Evolutionary conservation across 64 coral and sea anemone species (phyloP).

Genomic region (Montipora efflorescens): DNA sequence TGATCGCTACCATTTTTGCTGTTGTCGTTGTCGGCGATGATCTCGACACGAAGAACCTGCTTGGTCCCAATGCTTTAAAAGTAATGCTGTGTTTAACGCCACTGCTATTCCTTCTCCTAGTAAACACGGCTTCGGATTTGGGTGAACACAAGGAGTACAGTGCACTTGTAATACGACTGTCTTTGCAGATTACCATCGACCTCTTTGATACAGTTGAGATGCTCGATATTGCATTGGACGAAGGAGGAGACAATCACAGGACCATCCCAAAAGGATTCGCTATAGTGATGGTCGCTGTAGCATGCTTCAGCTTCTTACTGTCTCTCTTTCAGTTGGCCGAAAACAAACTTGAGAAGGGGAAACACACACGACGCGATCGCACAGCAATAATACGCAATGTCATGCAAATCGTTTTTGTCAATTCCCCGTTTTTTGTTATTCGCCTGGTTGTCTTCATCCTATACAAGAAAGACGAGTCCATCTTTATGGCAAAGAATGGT

Average conservation of each 20-base stretch:
- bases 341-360: constrained; percentile 8
- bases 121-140: no score
- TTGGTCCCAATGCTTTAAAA: no score
- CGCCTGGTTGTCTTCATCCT: constrained; percentile 35
- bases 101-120: no score
- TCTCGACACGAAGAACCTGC: no score
- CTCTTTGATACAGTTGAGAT: constrained; percentile 66
- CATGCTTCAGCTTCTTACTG: constrained; percentile 22
- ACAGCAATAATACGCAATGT: neutral
- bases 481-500: constrained; percentile 78
- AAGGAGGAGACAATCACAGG: neutral
- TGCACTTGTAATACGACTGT: constrained; percentile 17
- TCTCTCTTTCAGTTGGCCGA: constrained; percentile 26
- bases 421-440: constrained; percentile 57
- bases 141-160: neutral
- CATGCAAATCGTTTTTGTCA: constrained; percentile 48
- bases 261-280: constrained; percentile 29
- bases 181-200: constrained; percentile 3
- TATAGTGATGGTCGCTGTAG: neutral
- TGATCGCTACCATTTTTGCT: no score
- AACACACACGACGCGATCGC: neutral
- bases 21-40: no score
- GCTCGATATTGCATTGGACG: constrained; percentile 51
- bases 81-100: no score
- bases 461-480: constrained; percentile 47